Evolutionary conservation across 2,797 vertebrate genomes (phyloP), one percentile per base, ranked within the genome.

Genomic region (Acanthiza pusilla): DNA sequence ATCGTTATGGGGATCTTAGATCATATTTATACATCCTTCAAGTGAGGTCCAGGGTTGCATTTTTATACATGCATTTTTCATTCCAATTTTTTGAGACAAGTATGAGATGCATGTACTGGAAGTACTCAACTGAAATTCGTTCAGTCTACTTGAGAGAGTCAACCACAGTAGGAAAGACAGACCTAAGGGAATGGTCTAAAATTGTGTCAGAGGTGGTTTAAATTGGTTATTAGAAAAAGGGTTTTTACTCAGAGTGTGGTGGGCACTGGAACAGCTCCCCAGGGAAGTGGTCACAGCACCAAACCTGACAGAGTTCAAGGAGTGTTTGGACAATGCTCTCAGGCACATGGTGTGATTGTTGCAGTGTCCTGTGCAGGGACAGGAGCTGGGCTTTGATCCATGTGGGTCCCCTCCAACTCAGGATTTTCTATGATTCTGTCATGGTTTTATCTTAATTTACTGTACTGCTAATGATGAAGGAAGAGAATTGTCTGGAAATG

Each of bases 31-130:
- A 21, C 5, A 10, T 29, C 32, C 26, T 29, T 74, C 25, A 48
- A 67, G 30, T 2, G 13, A 87, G 16, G 36, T 71, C 21, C 29
- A 66, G 21, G 19, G 1, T 17, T 86, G 26, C 1, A 0, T 32
- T 82, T 57, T 82, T 38, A 60, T 38, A 43, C 1, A 5, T 26
- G 3, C 5, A 30, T 80, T 88, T 94, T 91, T 81, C 32, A 57
- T 40, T 58, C 8, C 11, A 16, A 2, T n/a, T 68, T 63, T 48
- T 80, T 67, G 42, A 54, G 25, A 65, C 43, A 85, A 83, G 7
- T 18, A 10, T 23, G 19, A 75, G 5, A 73, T 2, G 7, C 2
- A 1, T 2, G 1, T 29, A 36, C 14, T 80, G 26, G 25, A 27
- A 80, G 10, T 27, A 26, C n/a, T 73, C 43, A 77, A 7, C 5